These are phyloP conservation scores for Sus cebifrons DNA, from an alignment of 2,797 vertebrate genomes.

Conservation along the genomic window DNA sequence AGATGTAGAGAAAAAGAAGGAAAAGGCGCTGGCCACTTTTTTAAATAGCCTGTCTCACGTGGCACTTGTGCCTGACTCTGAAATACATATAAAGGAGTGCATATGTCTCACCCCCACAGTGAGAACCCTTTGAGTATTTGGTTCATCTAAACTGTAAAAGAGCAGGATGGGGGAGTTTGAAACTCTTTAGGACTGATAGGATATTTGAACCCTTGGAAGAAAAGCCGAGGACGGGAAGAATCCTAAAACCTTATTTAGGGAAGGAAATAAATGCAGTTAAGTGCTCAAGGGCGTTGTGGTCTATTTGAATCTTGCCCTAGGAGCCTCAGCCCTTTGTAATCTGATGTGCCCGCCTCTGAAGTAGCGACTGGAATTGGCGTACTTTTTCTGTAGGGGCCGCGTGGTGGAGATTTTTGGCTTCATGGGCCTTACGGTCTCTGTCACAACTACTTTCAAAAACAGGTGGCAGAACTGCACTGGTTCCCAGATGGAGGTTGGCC, in stretches of 20 bases:
- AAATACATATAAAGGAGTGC: background rate
- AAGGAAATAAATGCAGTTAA: background rate
- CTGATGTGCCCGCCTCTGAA: constrained; percentile 25
- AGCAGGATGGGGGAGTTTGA: background rate
- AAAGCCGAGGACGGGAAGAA: background rate
- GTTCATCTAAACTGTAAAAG: background rate
- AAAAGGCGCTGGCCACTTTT: background rate
- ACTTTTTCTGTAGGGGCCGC: background rate
- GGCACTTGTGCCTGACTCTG: background rate
- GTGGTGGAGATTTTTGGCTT: background rate
- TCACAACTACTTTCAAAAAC: constrained; percentile 38
- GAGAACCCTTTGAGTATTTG: background rate
- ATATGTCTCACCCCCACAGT: background rate
- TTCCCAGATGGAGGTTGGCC: background rate
- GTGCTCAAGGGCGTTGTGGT: background rate
- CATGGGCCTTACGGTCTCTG: background rate
- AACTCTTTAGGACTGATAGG: background rate
- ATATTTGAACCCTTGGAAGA: background rate
- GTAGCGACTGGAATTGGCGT: background rate
- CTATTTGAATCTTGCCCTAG: background rate
- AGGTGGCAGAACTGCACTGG: background rate
- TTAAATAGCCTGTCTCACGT: background rate
- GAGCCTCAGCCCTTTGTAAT: background rate
- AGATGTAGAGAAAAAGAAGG: background rate
- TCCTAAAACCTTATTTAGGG: background rate